These are phyloP conservation scores for Brachypteracias leptosomus DNA, from an alignment of 2,113 vertebrate genomes.

Conservation along the genomic window DNA sequence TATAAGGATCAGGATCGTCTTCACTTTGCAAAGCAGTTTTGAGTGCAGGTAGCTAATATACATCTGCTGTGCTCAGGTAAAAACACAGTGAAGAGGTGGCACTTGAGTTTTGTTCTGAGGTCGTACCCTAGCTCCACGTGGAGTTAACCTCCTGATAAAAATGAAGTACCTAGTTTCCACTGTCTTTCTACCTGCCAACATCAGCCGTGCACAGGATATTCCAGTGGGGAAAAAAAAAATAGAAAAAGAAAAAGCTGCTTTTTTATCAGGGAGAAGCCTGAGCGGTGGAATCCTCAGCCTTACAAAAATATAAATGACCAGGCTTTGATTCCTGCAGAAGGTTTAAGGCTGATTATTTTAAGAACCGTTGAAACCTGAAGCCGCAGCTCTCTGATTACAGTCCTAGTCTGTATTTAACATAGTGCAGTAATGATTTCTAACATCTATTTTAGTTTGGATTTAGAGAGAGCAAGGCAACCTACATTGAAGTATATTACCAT, in stretches of 20 bases:
- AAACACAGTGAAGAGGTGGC: constrained; percentile 11
- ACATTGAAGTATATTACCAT: constrained; percentile 51
- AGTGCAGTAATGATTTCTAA: constrained; percentile 58
- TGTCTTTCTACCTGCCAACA: constrained; percentile 34
- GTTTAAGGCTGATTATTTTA: constrained; percentile 73
- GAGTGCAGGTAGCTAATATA: constrained; percentile 52
- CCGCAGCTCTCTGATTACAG: constrained; percentile 44
- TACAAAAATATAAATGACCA: constrained; percentile 48
- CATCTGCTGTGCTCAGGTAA: constrained; percentile 45
- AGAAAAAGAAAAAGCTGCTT: neutral
- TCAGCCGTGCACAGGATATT: constrained; percentile 17
- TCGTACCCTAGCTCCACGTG: neutral
- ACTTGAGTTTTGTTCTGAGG: constrained; percentile 49
- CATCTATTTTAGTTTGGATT: constrained; percentile 71
- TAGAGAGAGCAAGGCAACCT: constrained; percentile 60
- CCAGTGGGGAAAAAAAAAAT: neutral
- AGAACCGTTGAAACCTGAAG: constrained; percentile 57
- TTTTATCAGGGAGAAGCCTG: constrained; percentile 52
- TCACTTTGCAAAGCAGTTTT: constrained; percentile 31
- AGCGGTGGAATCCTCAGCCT: constrained; percentile 39
- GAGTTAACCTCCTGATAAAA: constrained; percentile 52
- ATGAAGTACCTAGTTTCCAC: constrained; percentile 18
- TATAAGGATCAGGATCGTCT: constrained; percentile 31
- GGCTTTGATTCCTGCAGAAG: constrained; percentile 52
- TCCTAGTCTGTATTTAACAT: constrained; percentile 51